Evolutionary conservation across 2,888 invertebrate species (phyloP).

Genomic region (Spisula solida): DNA sequence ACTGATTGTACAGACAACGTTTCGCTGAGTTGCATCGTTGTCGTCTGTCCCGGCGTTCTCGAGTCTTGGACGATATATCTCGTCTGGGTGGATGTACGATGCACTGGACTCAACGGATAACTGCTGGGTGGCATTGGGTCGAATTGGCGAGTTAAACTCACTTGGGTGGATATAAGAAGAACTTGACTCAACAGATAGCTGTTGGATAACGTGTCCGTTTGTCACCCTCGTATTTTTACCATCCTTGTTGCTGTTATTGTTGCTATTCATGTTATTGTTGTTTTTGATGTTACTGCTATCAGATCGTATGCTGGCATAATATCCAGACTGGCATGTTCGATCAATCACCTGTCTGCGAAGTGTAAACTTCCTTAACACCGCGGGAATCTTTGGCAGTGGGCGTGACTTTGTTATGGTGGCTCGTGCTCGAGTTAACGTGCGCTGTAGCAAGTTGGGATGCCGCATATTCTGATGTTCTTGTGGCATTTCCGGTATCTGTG

Average conservation of each 20-base stretch:
- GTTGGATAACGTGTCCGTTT: background rate
- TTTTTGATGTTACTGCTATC: background rate
- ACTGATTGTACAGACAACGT: constrained; percentile 5
- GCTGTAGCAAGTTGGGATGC: background rate
- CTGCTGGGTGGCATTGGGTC: background rate
- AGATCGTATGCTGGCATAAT: background rate
- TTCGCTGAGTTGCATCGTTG: background rate
- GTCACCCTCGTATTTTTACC: background rate
- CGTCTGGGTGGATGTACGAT: background rate
- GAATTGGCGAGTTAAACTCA: background rate
- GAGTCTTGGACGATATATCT: background rate
- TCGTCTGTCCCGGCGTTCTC: background rate
- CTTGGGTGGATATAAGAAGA: background rate
- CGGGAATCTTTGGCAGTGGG: constrained; percentile 2
- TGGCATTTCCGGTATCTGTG: background rate
- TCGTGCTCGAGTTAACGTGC: constrained; percentile 5
- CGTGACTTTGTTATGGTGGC: background rate
- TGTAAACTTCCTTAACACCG: background rate
- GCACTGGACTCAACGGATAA: background rate
- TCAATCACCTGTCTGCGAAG: constrained; percentile 2
- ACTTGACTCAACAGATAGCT: background rate
- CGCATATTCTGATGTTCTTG: background rate
- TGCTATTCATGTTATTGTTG: background rate
- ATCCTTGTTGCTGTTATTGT: background rate
- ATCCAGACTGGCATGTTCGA: background rate